These are phyloP conservation scores for Pipa parva DNA, from an alignment of 2,113 vertebrate species.

Conservation along the genomic window DNA sequence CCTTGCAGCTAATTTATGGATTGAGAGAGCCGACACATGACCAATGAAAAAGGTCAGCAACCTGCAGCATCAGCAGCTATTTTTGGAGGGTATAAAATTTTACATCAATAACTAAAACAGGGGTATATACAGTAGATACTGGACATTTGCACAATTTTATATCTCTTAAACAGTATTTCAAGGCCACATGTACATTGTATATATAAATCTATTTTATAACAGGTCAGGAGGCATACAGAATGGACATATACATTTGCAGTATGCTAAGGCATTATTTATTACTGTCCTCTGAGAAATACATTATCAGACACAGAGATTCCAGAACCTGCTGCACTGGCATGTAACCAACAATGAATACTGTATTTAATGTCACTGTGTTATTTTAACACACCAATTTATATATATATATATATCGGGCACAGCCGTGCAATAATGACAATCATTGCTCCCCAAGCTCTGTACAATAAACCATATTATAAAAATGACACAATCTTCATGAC, in stretches of 20 bases:
- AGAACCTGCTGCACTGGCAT: too few species aligned
- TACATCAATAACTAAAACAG: too few species aligned
- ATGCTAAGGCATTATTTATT: not conserved
- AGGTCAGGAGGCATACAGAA: not conserved
- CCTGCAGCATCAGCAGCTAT: not conserved
- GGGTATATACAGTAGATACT: too few species aligned
- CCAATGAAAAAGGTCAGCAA: not conserved
- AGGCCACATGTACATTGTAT: not conserved
- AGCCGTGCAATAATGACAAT: not conserved
- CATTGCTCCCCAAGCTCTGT: not conserved
- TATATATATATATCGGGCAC: not conserved
- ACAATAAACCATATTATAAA: not conserved
- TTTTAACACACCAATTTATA: too few species aligned
- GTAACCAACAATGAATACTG: too few species aligned
- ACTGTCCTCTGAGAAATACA: too few species aligned
- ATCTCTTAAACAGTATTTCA: not conserved
- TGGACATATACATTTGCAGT: not conserved
- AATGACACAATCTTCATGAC: too few species aligned
- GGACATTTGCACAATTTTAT: not conserved
- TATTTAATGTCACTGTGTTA: too few species aligned
- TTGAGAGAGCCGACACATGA: too few species aligned
- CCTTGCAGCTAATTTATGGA: too few species aligned
- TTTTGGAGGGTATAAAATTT: not conserved
- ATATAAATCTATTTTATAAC: too few species aligned
- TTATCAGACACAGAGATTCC: too few species aligned